Conservation (phyloP, 2,797 vertebrate species). For the Cossypha polioptera region DNA sequence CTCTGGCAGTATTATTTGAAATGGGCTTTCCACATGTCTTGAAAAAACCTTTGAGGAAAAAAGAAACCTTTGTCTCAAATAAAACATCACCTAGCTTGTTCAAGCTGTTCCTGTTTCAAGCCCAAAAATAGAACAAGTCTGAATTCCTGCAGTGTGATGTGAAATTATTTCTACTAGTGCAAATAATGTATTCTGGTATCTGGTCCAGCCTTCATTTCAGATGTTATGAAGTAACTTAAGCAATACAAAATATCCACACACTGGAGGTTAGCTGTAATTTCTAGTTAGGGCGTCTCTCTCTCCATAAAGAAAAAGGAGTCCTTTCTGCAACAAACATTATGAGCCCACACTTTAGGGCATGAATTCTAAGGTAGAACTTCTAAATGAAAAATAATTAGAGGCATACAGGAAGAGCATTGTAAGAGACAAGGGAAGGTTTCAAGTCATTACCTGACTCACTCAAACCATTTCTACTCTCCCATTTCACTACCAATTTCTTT, state of each 20-base stretch:
- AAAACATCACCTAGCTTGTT: background rate
- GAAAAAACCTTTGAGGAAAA: constrained; percentile 24
- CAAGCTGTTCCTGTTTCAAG: background rate
- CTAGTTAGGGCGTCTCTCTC: background rate
- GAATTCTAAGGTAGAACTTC: background rate
- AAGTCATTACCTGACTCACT: background rate
- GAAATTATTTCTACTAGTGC: constrained; percentile 12
- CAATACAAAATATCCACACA: background rate
- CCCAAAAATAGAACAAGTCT: background rate
- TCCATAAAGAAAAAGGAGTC: background rate
- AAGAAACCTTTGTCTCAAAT: constrained; percentile 45
- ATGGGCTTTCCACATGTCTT: background rate
- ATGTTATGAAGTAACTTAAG: background rate
- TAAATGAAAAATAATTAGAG: background rate
- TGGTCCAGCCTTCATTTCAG: background rate
- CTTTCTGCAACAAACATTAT: background rate
- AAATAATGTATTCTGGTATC: background rate
- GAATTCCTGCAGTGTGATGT: background rate
- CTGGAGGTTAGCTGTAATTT: background rate
- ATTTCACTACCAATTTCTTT: too few relatives aligned
- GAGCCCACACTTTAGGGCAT: background rate
- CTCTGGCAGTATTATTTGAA: background rate
- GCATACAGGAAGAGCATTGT: background rate
- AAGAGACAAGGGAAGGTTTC: background rate
- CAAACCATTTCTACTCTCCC: too few relatives aligned